Percentiles rank a stretch among this genome's conserved stretches.
These are phyloP conservation scores for Sphaeridia pumilis DNA, from an alignment of 2,888 invertebrate species.

Conservation along the genomic window DNA sequence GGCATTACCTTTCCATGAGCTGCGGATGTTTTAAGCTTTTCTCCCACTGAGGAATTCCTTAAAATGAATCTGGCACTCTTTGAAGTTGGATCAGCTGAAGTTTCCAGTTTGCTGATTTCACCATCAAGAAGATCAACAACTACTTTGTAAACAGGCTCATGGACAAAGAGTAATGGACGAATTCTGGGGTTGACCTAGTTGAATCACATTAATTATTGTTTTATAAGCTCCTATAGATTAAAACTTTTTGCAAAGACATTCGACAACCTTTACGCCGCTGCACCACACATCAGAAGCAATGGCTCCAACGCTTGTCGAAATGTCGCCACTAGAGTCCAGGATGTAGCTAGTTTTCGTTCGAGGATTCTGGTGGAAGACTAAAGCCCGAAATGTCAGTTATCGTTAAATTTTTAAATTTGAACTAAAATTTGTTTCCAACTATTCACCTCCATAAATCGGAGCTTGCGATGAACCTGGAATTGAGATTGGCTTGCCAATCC, in stretches of 20 bases:
- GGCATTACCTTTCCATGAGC: slow-evolving; percentile 10
- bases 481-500: no score
- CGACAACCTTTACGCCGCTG: slow-evolving; percentile 16
- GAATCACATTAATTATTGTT: slow-evolving; percentile 10
- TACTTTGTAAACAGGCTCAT: slow-evolving; percentile 21
- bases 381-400: no score
- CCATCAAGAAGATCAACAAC: slow-evolving; percentile 14
- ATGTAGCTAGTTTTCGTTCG: slow-evolving; percentile 21
- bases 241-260: not conserved
- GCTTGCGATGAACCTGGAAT: no score
- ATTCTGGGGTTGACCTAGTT: slow-evolving; percentile 19
- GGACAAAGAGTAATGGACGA: slow-evolving; percentile 27
- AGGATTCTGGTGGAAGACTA: no score
- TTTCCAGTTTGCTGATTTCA: slow-evolving; percentile 9
- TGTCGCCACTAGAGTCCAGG: slow-evolving; percentile 23
- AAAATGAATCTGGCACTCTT: slow-evolving; percentile 20
- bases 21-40: not conserved
- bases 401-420: no score
- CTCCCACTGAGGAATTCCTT: not conserved
- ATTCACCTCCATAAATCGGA: no score
- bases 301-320: slow-evolving; percentile 16
- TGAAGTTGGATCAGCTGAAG: not conserved
- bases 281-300: slow-evolving; percentile 17
- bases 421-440: no score
- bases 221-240: not conserved